A percentile compares a stretch with the other conserved stretches of the same genome.
These are phyloP conservation scores for Rhinopomastus cyanomelas DNA, from an alignment of 2,113 vertebrate genomes.

Conservation along the genomic window DNA sequence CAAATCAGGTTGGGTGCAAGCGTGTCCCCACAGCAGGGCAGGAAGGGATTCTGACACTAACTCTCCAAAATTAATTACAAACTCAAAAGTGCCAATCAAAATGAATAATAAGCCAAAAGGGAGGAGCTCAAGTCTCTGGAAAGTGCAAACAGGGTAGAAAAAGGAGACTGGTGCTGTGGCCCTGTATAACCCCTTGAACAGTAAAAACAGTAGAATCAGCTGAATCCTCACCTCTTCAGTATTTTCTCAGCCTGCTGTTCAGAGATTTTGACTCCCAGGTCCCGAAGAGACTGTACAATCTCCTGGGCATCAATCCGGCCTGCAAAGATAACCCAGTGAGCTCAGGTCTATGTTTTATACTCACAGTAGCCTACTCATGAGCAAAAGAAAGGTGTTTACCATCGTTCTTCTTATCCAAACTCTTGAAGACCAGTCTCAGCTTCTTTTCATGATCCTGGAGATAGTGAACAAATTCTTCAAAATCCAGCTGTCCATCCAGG, in stretches of 20 bases:
- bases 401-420: constrained; percentile 95
- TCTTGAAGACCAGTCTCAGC: constrained; percentile 93
- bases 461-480: constrained; percentile 96
- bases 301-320: constrained; percentile 92
- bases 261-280: constrained; percentile 93
- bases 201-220: not conserved
- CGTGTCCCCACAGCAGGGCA: not conserved
- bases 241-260: constrained; percentile 96
- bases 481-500: constrained; percentile 93
- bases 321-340: constrained; percentile 51
- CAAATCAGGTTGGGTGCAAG: not conserved
- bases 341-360: accelerated
- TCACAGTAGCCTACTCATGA: not conserved
- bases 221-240: constrained; percentile 84
- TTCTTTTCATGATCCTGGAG: constrained; percentile 97
- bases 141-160: not conserved
- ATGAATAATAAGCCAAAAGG: not conserved
- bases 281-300: constrained; percentile 93
- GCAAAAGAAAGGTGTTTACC: constrained; percentile 69
- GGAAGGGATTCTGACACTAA: not conserved
- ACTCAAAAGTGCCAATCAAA: not conserved
- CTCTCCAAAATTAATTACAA: not conserved
- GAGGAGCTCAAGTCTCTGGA: not conserved
- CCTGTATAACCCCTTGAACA: not conserved
- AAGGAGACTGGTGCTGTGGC: not conserved